phyloP scores from a whole-genome alignment of 2,888 invertebrate genomes.

The Camptogramma bilineatum region DNA sequence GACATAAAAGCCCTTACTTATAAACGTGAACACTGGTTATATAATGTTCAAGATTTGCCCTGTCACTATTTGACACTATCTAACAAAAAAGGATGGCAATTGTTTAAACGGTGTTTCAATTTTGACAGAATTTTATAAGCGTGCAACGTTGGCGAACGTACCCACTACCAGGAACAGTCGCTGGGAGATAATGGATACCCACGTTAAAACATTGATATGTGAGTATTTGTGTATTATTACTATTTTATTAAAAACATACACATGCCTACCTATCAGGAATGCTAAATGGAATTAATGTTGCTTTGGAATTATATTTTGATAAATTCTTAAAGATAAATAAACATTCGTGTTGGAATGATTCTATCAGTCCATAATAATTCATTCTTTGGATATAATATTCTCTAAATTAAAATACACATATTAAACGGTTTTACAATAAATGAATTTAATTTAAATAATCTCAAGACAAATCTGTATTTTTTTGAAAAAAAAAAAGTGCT shows the following conservation, averaged over 20 bases:
- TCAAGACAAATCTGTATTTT: not conserved
- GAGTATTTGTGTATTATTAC: constrained; percentile 55
- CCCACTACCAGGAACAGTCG: too few species aligned
- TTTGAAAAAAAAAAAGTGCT: not conserved
- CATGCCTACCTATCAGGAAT: constrained; percentile 34
- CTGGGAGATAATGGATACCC: too few species aligned
- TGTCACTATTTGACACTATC: too few species aligned
- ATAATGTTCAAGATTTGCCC: too few species aligned
- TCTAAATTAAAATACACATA: constrained; percentile 11
- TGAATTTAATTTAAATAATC: not conserved
- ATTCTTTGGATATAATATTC: constrained; percentile 14
- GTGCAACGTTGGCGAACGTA: too few species aligned
- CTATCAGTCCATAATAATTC: constrained; percentile 49
- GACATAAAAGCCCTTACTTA: too few species aligned
- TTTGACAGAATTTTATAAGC: too few species aligned
- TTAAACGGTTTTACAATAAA: not conserved
- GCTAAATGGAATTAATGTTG: constrained; percentile 40
- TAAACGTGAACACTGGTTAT: too few species aligned
- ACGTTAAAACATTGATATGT: constrained; percentile 62
- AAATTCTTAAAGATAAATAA: constrained; percentile 21
- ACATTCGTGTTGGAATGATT: constrained; percentile 56
- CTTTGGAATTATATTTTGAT: constrained; percentile 25
- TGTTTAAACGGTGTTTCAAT: too few species aligned
- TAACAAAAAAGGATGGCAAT: too few species aligned
- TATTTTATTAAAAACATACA: constrained; percentile 22